Base-by-base conservation (phyloP, 2,888 invertebrate species). In the Caenorhabditis sp. region DNA sequence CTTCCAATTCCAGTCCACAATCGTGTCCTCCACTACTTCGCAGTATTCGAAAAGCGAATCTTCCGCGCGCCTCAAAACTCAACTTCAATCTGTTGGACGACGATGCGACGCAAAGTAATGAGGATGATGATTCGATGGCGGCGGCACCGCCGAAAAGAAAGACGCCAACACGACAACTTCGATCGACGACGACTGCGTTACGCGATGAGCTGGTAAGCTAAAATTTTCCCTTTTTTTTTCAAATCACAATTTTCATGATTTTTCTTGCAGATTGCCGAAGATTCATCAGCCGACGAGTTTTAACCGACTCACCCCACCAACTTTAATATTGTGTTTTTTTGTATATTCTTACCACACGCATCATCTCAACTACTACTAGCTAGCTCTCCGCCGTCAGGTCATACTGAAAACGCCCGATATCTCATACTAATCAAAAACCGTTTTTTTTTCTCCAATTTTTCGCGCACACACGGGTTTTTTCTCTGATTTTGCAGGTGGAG, bases 61-160 rank as follows among this genome's bases (percentile, higher is more conserved):
- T 43, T 1, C 58, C 50, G 4, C 37, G 66, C 8, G 58, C 68
- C 24, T 66, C 69, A 21, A 60, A 26, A 27, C 37, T 76, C 1
- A 63, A 76, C 43, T 76, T 76, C 36, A 64, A 55, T 24, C 14
- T 76, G 0, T 57, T 76, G 8, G 72, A 76, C 24, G 63, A 43
- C 10, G 26, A 57, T n/a, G 43, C 12, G 43, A 14, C 3, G 12
- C 3, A 10, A 43, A 17, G 36, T 8, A 36, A 36, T 36, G 36
- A 36, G 6, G 12, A 36, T 8, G 12, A n/a, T n/a, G n/a, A n/a
- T n/a, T n/a, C n/a, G n/a, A n/a, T n/a, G n/a, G n/a, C n/a, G n/a
- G n/a, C n/a, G n/a, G n/a, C n/a, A 43, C 6, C 6, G 6, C 12
- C 14, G 14, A 43, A 43, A 57, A 50, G n/a, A 21, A 19, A 49